These are phyloP conservation scores for Cryptus viduatorius DNA, from an alignment of 2,888 invertebrate genomes.

Conservation along the genomic window DNA sequence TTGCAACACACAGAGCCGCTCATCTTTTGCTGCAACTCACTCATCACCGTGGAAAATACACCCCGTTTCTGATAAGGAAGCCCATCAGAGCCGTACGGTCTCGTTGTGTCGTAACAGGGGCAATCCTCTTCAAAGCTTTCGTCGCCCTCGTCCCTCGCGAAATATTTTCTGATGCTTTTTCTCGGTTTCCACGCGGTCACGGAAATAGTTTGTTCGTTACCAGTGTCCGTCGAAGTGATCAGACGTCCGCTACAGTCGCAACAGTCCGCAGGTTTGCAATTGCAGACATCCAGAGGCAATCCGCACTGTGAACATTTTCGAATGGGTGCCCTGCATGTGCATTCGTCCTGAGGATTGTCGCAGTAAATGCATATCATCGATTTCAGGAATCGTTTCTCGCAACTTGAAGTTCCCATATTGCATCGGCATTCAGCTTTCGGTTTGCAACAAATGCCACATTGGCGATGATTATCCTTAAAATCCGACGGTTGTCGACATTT, in stretches of 20 bases:
- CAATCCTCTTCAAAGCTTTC: constrained; percentile 56
- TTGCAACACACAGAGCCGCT: constrained; percentile 72
- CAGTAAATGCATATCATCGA: constrained; percentile 78
- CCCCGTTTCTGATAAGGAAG: constrained; percentile 76
- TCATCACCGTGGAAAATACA: constrained; percentile 78
- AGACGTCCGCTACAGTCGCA: constrained; percentile 63
- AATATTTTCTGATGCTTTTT: constrained; percentile 71
- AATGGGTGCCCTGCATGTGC: constrained; percentile 73
- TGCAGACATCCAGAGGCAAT: constrained; percentile 71
- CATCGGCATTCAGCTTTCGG: constrained; percentile 60
- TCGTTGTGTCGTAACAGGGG: constrained; percentile 66
- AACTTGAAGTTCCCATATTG: constrained; percentile 12
- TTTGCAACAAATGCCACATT: constrained; percentile 53
- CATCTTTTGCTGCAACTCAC: constrained; percentile 78
- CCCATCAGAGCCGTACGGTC: constrained; percentile 70
- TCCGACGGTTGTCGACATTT: neutral
- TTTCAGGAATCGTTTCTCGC: constrained; percentile 50
- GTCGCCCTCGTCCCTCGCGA: constrained; percentile 69
- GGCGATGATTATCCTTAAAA: neutral
- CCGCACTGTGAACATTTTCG: constrained; percentile 73
- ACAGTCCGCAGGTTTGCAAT: constrained; percentile 65
- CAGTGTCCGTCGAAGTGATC: constrained; percentile 50
- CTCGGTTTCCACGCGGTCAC: constrained; percentile 76
- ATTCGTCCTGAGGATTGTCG: constrained; percentile 74
- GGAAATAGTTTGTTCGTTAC: constrained; percentile 67